Evolutionary conservation across 2,797 vertebrate species (phyloP).

Genomic region (Gastrophryne carolinensis): DNA sequence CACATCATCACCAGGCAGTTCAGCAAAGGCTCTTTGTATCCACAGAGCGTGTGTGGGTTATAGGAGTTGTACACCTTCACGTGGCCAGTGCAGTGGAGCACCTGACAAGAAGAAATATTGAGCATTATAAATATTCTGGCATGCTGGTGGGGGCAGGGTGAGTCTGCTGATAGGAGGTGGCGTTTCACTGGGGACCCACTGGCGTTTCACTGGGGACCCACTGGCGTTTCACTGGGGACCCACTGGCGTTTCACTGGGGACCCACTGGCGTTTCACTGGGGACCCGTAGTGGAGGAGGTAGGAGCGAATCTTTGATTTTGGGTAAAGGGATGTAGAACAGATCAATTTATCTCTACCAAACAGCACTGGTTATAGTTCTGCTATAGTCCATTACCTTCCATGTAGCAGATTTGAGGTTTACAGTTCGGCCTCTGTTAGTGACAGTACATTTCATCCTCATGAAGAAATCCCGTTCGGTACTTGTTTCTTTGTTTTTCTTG

Average conservation of each 20-base stretch:
- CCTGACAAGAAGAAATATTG: constrained; percentile 66
- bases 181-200: no score
- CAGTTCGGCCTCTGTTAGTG: constrained; percentile 93
- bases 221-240: no score
- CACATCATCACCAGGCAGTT: constrained; percentile 95
- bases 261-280: no score
- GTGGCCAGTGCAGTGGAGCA: constrained; percentile 94
- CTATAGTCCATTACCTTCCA: constrained; percentile 87
- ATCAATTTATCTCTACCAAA: no score
- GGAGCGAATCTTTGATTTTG: no score
- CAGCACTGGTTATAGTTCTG: no score
- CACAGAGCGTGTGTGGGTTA: constrained; percentile 75
- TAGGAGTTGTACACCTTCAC: constrained; percentile 84
- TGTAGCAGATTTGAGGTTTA: constrained; percentile 97
- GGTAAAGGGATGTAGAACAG: no score
- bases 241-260: no score
- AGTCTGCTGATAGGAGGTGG: no score
- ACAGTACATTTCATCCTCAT: constrained; percentile 99
- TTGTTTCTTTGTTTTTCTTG: constrained; percentile 88
- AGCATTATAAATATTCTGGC: not conserved
- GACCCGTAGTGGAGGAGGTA: no score
- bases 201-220: no score
- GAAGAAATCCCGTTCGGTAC: constrained; percentile 92
- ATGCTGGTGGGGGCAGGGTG: no score
- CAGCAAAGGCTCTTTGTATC: constrained; percentile 87